These are phyloP conservation scores for Ictidomys tridecemlineatus DNA, from an alignment of 2,113 vertebrate genomes.

Conservation along the genomic window DNA sequence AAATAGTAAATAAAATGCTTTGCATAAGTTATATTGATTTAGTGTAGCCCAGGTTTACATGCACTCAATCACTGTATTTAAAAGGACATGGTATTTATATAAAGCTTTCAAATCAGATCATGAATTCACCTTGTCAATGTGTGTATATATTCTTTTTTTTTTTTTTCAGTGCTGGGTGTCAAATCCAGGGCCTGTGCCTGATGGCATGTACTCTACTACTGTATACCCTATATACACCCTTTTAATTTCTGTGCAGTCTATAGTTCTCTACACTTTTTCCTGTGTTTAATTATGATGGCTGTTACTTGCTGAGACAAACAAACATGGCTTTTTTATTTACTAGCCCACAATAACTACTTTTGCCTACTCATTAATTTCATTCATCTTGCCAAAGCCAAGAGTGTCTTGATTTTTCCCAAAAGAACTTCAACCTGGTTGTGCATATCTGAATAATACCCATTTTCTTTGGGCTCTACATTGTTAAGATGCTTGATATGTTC, in stretches of 20 bases:
- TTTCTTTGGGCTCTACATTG: neutral
- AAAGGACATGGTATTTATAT: neutral
- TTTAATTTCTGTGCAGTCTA: neutral
- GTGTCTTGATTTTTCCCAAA: neutral
- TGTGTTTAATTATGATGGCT: neutral
- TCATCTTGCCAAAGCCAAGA: neutral
- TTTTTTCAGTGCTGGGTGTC: neutral
- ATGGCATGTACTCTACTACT: neutral
- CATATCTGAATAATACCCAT: neutral
- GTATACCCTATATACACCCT: neutral
- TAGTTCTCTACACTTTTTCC: neutral
- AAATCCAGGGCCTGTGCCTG: neutral
- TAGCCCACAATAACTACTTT: neutral
- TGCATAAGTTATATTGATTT: neutral
- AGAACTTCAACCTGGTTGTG: neutral
- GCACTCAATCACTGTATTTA: neutral
- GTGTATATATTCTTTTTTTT: no score
- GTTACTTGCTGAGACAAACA: neutral
- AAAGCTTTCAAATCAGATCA: neutral
- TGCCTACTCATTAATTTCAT: neutral
- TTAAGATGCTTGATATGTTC: neutral
- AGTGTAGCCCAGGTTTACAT: neutral
- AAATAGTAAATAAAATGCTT: neutral
- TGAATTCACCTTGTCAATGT: neutral
- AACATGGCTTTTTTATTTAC: no score